Conservation (phyloP, 2,888 invertebrate genomes). For the Drosophila niveifrons region DNA sequence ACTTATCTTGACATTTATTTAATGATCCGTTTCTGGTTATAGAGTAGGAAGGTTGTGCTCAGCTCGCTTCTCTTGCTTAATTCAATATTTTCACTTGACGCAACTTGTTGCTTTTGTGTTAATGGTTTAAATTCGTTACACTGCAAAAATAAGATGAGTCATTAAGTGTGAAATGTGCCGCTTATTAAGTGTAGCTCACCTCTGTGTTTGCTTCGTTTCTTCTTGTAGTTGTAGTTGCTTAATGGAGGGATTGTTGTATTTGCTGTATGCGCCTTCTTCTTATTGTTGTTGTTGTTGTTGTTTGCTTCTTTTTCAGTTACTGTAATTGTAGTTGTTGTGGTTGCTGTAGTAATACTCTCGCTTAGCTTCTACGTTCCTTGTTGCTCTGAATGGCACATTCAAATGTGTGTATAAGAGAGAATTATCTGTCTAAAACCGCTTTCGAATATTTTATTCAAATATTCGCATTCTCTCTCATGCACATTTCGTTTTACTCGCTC, state of each 20-base stretch:
- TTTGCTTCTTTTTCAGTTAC: slow-evolving; percentile 30
- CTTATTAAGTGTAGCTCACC: slow-evolving; percentile 38
- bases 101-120: slow-evolving; percentile 39
- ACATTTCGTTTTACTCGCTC: slow-evolving; percentile 20
- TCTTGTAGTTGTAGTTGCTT: slow-evolving; percentile 49
- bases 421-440: slow-evolving; percentile 41
- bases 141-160: slow-evolving; percentile 35
- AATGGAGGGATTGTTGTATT: slow-evolving; percentile 81
- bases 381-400: slow-evolving; percentile 75
- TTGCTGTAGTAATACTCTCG: slow-evolving; percentile 75
- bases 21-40: slow-evolving; percentile 22
- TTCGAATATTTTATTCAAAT: slow-evolving; percentile 43
- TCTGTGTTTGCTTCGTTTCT: slow-evolving; percentile 45
- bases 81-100: neutral
- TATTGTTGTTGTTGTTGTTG: slow-evolving; percentile 33
- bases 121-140: slow-evolving; percentile 70
- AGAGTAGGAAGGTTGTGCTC: slow-evolving; percentile 12
- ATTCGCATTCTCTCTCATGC: slow-evolving; percentile 30
- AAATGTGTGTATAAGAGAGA: slow-evolving; percentile 45
- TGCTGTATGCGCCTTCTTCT: slow-evolving; percentile 47
- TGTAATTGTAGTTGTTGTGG: slow-evolving; percentile 38
- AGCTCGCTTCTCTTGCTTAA: neutral
- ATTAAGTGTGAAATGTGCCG: neutral
- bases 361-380: slow-evolving; percentile 77
- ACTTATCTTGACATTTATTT: slow-evolving; percentile 73